Evolutionary conservation across 2,113 vertebrate species (phyloP).

Genomic region (Sus scrofa): DNA sequence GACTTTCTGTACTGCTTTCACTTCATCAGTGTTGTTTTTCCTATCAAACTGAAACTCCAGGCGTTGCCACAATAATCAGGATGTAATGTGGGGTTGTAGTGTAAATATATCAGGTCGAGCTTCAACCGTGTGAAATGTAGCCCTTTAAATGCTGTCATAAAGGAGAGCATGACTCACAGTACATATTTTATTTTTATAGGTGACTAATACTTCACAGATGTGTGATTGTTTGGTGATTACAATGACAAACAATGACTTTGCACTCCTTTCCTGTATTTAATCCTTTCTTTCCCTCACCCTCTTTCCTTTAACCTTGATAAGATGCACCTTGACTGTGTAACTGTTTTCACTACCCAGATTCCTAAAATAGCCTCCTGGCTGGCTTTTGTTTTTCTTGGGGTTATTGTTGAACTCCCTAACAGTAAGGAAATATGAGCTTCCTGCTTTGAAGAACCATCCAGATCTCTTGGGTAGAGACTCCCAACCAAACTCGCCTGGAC

Average conservation of each 20-base stretch:
- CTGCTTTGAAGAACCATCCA: conserved; percentile 43
- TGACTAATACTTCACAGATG: conserved; percentile 79
- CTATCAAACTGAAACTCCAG: conserved; percentile 39
- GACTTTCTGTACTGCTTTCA: conserved; percentile 27
- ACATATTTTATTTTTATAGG: conserved; percentile 66
- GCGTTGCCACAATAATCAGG: not conserved
- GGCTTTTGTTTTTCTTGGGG: not conserved
- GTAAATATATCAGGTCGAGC: not conserved
- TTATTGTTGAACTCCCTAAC: conserved; percentile 58
- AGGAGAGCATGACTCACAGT: conserved; percentile 80
- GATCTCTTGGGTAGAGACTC: conserved; percentile 54
- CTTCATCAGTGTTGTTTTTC: not conserved
- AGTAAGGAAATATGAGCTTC: not conserved
- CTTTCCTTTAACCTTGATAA: conserved; percentile 66
- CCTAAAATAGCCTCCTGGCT: conserved; percentile 42
- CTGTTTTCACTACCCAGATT: not conserved
- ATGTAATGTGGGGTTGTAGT: not conserved
- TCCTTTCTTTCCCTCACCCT: conserved; percentile 6
- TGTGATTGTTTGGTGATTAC: conserved; percentile 69
- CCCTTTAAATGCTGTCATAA: conserved; percentile 57
- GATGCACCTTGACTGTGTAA: not conserved
- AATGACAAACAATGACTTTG: conserved; percentile 68
- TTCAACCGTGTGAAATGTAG: conserved; percentile 49
- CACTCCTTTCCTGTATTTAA: conserved; percentile 36
- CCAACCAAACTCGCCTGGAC: not conserved